Percentiles rank a stretch among this genome's conserved stretches.
These are phyloP conservation scores for Lutjanus argentimaculatus DNA, from an alignment of 2,797 vertebrate genomes.

Conservation along the genomic window DNA sequence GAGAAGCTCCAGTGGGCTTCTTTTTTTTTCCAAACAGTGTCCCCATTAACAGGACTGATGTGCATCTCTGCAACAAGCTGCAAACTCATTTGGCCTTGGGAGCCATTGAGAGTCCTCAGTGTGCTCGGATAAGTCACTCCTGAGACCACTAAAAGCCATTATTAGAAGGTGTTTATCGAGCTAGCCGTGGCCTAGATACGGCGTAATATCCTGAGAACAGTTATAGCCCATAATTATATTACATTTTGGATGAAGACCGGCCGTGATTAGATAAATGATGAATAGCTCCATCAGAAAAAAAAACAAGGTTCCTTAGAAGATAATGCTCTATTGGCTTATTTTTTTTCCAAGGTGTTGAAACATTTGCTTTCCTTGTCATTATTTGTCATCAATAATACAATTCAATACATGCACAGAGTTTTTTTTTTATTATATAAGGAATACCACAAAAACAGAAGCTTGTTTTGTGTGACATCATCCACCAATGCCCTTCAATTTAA, in stretches of 20 bases:
- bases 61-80: slow-evolving; percentile 71
- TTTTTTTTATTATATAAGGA: slow-evolving; percentile 18
- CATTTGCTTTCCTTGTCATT: slow-evolving; percentile 39
- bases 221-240: slow-evolving; percentile 81
- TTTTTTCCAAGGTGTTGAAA: slow-evolving; percentile 41
- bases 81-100: slow-evolving; percentile 80
- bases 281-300: slow-evolving; percentile 66
- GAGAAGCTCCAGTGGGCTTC: slow-evolving; percentile 57
- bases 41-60: slow-evolving; percentile 79
- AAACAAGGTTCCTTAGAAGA: slow-evolving; percentile 47
- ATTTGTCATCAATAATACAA: slow-evolving; percentile 20
- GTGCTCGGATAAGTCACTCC: slow-evolving; percentile 78
- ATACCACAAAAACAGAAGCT: slow-evolving; percentile 1
- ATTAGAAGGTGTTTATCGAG: slow-evolving; percentile 84
- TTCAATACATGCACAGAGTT: slow-evolving; percentile 22
- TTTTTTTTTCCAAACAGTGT: slow-evolving; percentile 49
- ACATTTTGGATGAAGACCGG: slow-evolving; percentile 74
- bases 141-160: slow-evolving; percentile 81
- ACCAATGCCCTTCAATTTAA: too few species aligned
- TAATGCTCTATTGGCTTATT: slow-evolving; percentile 47
- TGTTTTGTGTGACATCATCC: slow-evolving; percentile 10
- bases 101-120: slow-evolving; percentile 70
- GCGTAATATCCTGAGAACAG: slow-evolving; percentile 78
- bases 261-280: slow-evolving; percentile 80
- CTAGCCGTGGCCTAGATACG: slow-evolving; percentile 77